Evolutionary conservation across 2,888 invertebrate genomes (phyloP).

Genomic region (Melieria omissa): DNA sequence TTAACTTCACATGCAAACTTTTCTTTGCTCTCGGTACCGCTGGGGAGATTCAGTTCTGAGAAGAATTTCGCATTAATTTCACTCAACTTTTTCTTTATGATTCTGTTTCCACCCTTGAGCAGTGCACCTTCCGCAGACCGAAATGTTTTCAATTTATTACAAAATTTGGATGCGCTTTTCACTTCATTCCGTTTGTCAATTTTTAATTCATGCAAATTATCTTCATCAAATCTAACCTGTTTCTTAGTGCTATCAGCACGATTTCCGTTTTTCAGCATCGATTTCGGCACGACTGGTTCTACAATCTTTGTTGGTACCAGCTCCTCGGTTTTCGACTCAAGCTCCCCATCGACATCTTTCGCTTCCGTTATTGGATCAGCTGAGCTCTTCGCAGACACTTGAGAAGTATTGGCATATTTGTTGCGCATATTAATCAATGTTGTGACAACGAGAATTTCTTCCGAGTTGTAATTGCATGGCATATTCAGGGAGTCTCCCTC

Average conservation of each 20-base stretch:
- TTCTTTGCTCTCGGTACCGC: not conserved
- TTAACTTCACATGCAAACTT: not conserved
- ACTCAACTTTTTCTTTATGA: conserved; percentile 2
- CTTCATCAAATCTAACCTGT: conserved; percentile 17
- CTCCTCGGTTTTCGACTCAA: too few species aligned
- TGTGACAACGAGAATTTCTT: conserved; percentile 26
- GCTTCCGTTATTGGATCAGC: not conserved
- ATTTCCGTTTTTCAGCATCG: not conserved
- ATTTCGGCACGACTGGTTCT: conserved; percentile 1
- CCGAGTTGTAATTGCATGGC: conserved; percentile 24
- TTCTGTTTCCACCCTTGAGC: conserved; percentile 19
- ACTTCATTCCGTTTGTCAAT: not conserved
- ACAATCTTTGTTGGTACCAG: not conserved
- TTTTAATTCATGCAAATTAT: conserved; percentile 3
- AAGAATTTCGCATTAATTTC: conserved; percentile 10
- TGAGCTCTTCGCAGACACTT: too few species aligned
- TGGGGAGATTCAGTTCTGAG: not conserved
- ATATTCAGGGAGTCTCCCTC: not conserved
- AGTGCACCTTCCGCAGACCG: conserved; percentile 11
- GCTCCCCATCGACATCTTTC: not conserved
- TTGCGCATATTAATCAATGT: conserved; percentile 31
- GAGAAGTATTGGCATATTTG: not conserved
- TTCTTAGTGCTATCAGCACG: not conserved
- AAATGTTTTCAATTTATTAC: not conserved
- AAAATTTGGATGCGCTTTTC: not conserved